These are phyloP conservation scores for Euura saliciscinereae DNA, from an alignment of 1,140 invertebrate species.

Conservation along the genomic window DNA sequence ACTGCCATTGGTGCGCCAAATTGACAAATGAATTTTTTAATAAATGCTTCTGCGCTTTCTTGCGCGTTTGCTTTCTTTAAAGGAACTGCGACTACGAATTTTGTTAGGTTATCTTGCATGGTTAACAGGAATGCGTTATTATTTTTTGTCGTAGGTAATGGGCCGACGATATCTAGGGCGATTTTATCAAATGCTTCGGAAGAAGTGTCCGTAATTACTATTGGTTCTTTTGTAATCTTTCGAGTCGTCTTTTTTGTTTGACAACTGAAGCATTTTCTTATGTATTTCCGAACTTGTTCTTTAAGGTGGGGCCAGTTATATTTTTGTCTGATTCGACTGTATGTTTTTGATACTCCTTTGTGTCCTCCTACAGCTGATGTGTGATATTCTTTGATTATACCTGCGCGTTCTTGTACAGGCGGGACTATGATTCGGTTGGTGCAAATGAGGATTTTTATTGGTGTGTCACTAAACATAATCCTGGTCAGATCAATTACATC, in stretches of 20 bases:
- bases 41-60: slow-evolving; percentile 26
- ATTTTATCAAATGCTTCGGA: slow-evolving; percentile 15
- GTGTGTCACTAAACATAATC: neutral
- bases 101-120: slow-evolving; percentile 38
- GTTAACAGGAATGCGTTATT: slow-evolving; percentile 39
- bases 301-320: neutral
- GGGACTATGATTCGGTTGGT: neutral
- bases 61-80: neutral
- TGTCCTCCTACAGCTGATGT: neutral
- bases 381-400: neutral
- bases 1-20: slow-evolving; percentile 34
- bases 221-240: slow-evolving; percentile 21
- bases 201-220: slow-evolving; percentile 24
- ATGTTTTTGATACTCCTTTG: neutral
- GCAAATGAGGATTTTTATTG: neutral
- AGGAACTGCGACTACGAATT: too few species aligned
- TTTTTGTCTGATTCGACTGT: neutral
- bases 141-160: slow-evolving; percentile 20
- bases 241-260: slow-evolving; percentile 25
- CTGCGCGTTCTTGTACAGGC: neutral
- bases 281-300: neutral
- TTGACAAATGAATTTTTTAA: slow-evolving; percentile 25
- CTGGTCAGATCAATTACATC: neutral
- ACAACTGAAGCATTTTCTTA: neutral
- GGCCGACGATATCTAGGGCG: slow-evolving; percentile 31